A percentile compares a stretch with the other conserved stretches of the same genome.
phyloP scores from a whole-genome alignment of 2,888 invertebrate species.

The Trilocha varians region DNA sequence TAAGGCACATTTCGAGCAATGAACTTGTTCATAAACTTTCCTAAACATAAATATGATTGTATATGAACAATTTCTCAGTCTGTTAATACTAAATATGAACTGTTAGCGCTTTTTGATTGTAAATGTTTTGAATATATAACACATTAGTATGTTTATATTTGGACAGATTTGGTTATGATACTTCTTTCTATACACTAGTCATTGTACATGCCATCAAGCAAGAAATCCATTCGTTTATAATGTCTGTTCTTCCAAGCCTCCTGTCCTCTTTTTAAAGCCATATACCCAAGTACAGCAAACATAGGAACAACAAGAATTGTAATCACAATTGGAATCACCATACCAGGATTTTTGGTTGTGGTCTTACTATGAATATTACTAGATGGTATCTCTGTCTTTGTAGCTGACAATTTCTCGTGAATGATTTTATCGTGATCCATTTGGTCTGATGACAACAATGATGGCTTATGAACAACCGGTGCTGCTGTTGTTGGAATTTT shows the following conservation, averaged over 20 bases:
- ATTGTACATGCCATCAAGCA: conserved; percentile 92
- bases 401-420: background rate
- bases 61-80: too few relatives aligned
- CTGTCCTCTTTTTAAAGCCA: conserved; percentile 79
- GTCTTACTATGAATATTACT: conserved; percentile 11
- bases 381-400: conserved; percentile 14
- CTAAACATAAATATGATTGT: background rate
- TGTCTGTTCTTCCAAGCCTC: conserved; percentile 91
- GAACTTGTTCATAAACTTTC: background rate
- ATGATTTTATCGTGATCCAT: conserved; percentile 11
- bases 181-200: conserved; percentile 60
- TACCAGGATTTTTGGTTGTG: conserved; percentile 68
- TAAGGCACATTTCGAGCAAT: background rate
- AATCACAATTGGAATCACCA: conserved; percentile 82
- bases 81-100: too few relatives aligned
- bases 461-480: conserved; percentile 37
- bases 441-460: conserved; percentile 35
- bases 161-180: too few relatives aligned
- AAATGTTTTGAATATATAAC: too few relatives aligned
- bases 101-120: too few relatives aligned
- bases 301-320: conserved; percentile 83
- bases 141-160: too few relatives aligned
- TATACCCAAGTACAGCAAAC: conserved; percentile 78
- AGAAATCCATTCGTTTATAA: conserved; percentile 89
- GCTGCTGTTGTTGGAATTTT: conserved; percentile 11